Evolutionary conservation across 2,797 vertebrate genomes (phyloP).

Genomic region (Choloepus didactylus): DNA sequence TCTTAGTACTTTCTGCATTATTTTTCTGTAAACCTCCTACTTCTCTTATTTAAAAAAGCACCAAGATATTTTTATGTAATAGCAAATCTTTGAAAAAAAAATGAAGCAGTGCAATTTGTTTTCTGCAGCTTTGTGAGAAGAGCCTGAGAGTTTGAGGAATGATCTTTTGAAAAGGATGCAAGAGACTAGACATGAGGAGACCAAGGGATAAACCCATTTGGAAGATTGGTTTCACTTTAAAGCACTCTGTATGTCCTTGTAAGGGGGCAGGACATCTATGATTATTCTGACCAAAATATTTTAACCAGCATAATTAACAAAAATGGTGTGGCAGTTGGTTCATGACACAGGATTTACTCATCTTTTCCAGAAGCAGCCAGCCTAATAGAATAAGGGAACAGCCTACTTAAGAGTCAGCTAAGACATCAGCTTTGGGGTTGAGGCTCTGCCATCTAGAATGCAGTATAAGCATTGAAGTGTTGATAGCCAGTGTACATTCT

Average conservation of each 20-base stretch:
- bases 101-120: neutral
- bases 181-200: neutral
- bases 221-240: neutral
- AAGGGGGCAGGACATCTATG: neutral
- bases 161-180: neutral
- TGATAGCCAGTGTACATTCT: accelerated
- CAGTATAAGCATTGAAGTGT: accelerated
- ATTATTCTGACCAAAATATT: neutral
- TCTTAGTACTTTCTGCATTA: too few relatives aligned
- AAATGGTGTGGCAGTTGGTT: neutral
- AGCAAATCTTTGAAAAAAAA: neutral
- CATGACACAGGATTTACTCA: neutral
- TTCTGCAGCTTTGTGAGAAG: neutral
- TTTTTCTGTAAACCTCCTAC: too few relatives aligned
- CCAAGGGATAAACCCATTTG: neutral
- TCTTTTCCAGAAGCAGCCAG: neutral
- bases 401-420: neutral
- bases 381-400: neutral
- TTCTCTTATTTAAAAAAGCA: too few relatives aligned
- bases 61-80: neutral
- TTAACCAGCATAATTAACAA: neutral
- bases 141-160: neutral
- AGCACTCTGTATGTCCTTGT: neutral
- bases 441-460: neutral
- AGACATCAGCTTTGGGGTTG: neutral